Percentiles rank a stretch among this genome's conserved stretches.
phyloP scores from a whole-genome alignment of 1,140 invertebrate genomes.

The Listronotus oregonensis region DNA sequence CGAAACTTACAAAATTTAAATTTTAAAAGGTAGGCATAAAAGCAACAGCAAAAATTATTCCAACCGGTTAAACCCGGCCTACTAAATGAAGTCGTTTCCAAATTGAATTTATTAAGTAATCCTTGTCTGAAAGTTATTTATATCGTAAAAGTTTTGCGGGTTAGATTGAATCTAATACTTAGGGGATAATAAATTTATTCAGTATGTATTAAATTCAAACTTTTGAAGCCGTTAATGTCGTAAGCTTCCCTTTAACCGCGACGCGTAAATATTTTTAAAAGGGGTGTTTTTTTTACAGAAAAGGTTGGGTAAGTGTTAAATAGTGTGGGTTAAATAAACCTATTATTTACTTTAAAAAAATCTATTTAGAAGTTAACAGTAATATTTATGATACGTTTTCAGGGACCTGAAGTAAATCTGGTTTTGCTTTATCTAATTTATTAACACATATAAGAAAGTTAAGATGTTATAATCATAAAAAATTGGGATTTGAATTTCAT shows the following conservation, averaged over 20 bases:
- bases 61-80: constrained; percentile 12
- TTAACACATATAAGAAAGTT: too few species aligned
- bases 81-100: constrained; percentile 24
- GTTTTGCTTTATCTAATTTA: too few species aligned
- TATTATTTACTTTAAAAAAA: too few species aligned
- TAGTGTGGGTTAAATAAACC: too few species aligned
- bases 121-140: constrained; percentile 41
- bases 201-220: constrained; percentile 41
- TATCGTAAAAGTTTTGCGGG: constrained; percentile 38
- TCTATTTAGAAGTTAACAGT: too few species aligned
- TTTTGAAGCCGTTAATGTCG: constrained; percentile 30
- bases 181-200: constrained; percentile 44
- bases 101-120: constrained; percentile 38
- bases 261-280: constrained; percentile 19
- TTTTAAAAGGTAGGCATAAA: constrained; percentile 15
- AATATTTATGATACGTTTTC: too few species aligned
- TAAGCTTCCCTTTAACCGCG: constrained; percentile 3
- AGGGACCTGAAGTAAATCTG: too few species aligned
- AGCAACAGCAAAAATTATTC: constrained; percentile 15
- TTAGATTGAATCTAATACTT: constrained; percentile 46
- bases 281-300: constrained; percentile 15
- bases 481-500: too few species aligned
- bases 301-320: background rate
- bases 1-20: constrained; percentile 12
- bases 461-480: too few species aligned